Base-by-base conservation (phyloP, 2,113 vertebrate species). In the Platanista minor region DNA sequence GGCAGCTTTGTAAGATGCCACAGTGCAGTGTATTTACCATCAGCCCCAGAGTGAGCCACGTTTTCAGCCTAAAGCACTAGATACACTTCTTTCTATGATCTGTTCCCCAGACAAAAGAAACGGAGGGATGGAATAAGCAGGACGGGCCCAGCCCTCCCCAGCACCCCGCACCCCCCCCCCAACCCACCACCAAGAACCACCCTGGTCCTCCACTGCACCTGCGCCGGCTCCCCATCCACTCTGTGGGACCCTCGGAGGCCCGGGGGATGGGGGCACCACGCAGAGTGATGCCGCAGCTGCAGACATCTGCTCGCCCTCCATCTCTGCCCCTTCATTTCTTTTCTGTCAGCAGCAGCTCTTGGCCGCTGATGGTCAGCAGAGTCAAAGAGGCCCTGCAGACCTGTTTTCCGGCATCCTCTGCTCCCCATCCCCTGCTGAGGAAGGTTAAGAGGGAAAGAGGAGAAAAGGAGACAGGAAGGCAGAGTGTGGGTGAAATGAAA, bases 361-460 rank as follows among this genome's bases (percentile, higher is more conserved):
- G 77, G 75, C 90, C 25, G 2, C 94, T 92, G 80, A 75, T 41
- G 87, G 92, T 97, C 96, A 97, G 92, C 94, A 80, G 72, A 92
- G 80, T 69, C 69, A 27, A 15, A 36, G 89, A 41, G 64, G 75
- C 82, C 80, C 61, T 29, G 23, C 82, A 33, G 96, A 49, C 77
- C 74, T 90, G 66, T 57, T 67, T 74, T 43, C 88, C 1, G 0
- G 61, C 52, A 81, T 43, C 74, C 29, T 41, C 3, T 3, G 4
- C 59, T 57, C 90, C 62, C 39, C 25, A 3, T 33, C 62, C 84
- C 69, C 57, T 85, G 43, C 90, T 12, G 62, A 21, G 14, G 52
- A 74, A 80, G 80, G 94, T 90, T 66, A 88, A 84, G 59, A 62
- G 66, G 52, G 25, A 43, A 62, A 29, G 80, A 80, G 62, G 31